Percentiles rank a stretch among this genome's conserved stretches.
phyloP scores from a whole-genome alignment of 2,797 vertebrate genomes.

The Centroberyx gerrardi region DNA sequence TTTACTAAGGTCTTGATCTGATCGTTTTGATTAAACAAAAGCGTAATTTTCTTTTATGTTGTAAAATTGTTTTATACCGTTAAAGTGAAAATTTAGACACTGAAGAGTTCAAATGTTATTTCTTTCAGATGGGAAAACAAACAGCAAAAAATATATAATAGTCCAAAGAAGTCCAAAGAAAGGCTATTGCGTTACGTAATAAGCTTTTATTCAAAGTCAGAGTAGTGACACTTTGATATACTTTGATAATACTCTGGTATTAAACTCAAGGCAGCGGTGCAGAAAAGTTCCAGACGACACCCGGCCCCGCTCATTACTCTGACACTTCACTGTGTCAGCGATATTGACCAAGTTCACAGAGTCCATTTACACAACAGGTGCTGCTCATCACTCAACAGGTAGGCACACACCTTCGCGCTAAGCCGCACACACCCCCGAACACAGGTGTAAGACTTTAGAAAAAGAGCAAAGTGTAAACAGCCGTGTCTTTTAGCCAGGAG shows the following conservation, averaged over 20 bases:
- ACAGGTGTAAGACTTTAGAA: conserved; percentile 76
- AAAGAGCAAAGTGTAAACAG: conserved; percentile 76
- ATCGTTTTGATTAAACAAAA: no score
- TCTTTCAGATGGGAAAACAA: no score
- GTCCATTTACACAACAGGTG: conserved; percentile 76
- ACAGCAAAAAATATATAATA: no score
- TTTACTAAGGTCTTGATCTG: no score
- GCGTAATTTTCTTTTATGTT: no score
- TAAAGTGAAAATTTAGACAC: no score
- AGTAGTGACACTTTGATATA: background rate
- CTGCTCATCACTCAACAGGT: conserved; percentile 75
- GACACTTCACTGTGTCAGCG: conserved; percentile 18
- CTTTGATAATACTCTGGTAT: background rate
- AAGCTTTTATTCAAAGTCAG: no score
- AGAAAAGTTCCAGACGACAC: background rate
- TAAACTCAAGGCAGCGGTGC: background rate
- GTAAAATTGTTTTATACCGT: no score
- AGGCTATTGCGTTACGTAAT: no score
- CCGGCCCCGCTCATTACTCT: no score
- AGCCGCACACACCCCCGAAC: conserved; percentile 42
- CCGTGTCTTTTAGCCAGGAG: conserved; percentile 68
- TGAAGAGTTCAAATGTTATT: no score
- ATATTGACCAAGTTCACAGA: conserved; percentile 38
- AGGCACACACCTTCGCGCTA: conserved; percentile 58
- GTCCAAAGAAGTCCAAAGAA: no score